These are phyloP conservation scores for Molossus alvarezi DNA, from an alignment of 2,797 vertebrate species.

Conservation along the genomic window DNA sequence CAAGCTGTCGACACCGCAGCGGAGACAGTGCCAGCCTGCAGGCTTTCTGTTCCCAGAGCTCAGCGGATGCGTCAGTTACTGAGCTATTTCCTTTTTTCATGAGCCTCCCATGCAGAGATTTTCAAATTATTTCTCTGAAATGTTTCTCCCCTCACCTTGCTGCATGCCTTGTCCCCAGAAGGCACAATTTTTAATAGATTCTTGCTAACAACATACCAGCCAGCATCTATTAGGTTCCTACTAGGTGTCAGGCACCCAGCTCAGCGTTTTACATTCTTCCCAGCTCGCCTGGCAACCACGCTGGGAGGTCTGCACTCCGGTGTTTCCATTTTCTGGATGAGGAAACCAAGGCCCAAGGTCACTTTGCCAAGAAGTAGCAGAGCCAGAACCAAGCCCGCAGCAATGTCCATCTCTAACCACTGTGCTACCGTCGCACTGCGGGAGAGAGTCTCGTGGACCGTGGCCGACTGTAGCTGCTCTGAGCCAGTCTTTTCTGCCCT, in stretches of 20 bases:
- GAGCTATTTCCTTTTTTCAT: conserved; percentile 41
- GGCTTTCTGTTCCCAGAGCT: conserved; percentile 65
- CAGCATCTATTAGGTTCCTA: not conserved
- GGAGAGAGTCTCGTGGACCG: fast-evolving
- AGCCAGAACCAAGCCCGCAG: not conserved
- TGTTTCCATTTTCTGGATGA: not conserved
- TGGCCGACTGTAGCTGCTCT: too few species aligned
- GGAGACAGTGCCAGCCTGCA: conserved; percentile 66
- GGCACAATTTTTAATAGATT: not conserved
- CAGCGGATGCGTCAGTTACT: conserved; percentile 41
- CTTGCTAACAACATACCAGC: not conserved
- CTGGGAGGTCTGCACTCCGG: not conserved
- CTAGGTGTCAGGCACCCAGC: not conserved
- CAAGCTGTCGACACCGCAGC: conserved; percentile 58
- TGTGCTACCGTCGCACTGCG: fast-evolving
- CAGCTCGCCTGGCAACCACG: not conserved
- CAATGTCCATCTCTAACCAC: not conserved
- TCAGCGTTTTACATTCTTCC: not conserved
- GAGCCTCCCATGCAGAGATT: conserved; percentile 17
- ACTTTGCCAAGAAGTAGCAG: not conserved
- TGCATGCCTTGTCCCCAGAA: conserved; percentile 30
- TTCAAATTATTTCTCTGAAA: conserved; percentile 56
- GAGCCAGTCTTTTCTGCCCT: not conserved
- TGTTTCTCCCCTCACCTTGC: conserved; percentile 12
- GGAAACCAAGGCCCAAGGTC: not conserved